Percentiles rank a stretch among this genome's conserved stretches.
Conservation (phyloP, 2,888 invertebrate species). For the Eilema caniola region DNA sequence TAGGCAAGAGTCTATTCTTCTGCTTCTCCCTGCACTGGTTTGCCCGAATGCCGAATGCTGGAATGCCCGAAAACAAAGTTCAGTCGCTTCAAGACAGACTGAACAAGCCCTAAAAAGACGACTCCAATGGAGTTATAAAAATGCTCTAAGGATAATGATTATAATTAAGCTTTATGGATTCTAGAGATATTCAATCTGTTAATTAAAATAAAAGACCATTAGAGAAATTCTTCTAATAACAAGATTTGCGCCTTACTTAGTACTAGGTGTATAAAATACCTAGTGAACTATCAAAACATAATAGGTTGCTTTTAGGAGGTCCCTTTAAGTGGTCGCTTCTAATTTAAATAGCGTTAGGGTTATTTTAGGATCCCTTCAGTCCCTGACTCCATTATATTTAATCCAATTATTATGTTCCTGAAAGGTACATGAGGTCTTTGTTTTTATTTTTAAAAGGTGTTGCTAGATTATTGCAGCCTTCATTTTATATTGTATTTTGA, state of each 20-base stretch:
- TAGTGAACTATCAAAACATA: constrained; percentile 10
- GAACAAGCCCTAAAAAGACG: too few relatives aligned
- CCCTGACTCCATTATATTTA: constrained; percentile 4
- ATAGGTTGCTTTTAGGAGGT: neutral
- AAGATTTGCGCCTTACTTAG: neutral
- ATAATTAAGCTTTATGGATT: neutral
- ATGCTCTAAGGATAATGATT: too few relatives aligned
- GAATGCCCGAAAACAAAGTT: too few relatives aligned
- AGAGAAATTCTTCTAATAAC: neutral
- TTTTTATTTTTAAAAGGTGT: neutral
- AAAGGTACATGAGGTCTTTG: neutral
- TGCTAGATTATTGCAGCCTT: neutral
- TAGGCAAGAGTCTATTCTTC: too few relatives aligned
- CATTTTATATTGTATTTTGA: neutral
- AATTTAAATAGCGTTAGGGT: neutral
- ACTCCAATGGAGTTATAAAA: too few relatives aligned
- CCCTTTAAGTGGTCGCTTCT: constrained; percentile 3
- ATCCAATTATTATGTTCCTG: constrained; percentile 4
- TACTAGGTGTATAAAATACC: neutral
- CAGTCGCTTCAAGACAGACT: too few relatives aligned
- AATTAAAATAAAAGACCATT: too few relatives aligned
- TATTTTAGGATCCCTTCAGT: constrained; percentile 2
- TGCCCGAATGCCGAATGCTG: too few relatives aligned
- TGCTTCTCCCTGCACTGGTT: too few relatives aligned
- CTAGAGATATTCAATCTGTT: neutral